phyloP scores from a whole-genome alignment of 2,888 invertebrate genomes.

The Ochlodes sylvanus region DNA sequence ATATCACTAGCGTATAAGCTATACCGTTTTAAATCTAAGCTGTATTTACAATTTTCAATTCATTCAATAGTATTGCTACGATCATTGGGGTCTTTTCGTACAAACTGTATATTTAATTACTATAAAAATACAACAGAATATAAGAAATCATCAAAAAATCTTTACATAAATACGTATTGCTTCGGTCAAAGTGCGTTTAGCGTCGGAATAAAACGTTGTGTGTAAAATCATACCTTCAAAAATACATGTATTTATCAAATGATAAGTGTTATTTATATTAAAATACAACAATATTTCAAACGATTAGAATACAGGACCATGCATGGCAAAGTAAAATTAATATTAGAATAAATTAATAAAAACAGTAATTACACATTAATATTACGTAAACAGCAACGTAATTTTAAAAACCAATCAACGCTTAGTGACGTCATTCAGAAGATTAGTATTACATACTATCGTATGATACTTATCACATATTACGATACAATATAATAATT shows the following conservation, averaged over 20 bases:
- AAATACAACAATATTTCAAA: conserved; percentile 4
- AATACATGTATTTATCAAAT: conserved; percentile 35
- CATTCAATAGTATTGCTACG: conserved; percentile 51
- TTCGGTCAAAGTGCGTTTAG: conserved; percentile 24
- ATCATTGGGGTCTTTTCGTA: conserved; percentile 40
- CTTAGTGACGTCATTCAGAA: too few species aligned
- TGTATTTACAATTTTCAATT: conserved; percentile 53
- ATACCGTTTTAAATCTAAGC: conserved; percentile 49
- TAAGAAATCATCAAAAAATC: conserved; percentile 9
- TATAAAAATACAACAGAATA: conserved; percentile 36
- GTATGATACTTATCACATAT: too few species aligned
- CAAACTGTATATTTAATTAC: conserved; percentile 34
- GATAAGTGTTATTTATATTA: not conserved
- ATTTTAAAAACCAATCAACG: too few species aligned
- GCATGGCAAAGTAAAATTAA: not conserved
- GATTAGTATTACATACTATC: too few species aligned
- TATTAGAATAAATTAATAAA: not conserved
- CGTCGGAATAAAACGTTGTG: conserved; percentile 26
- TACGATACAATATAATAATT: too few species aligned
- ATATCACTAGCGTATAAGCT: conserved; percentile 54
- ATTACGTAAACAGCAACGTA: too few species aligned
- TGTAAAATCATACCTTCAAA: conserved; percentile 42
- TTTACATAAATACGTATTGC: conserved; percentile 21
- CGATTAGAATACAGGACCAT: not conserved
- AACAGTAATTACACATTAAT: too few species aligned